These are phyloP conservation scores for Microplitis deprimator DNA, from an alignment of 2,888 invertebrate genomes.

Conservation along the genomic window DNA sequence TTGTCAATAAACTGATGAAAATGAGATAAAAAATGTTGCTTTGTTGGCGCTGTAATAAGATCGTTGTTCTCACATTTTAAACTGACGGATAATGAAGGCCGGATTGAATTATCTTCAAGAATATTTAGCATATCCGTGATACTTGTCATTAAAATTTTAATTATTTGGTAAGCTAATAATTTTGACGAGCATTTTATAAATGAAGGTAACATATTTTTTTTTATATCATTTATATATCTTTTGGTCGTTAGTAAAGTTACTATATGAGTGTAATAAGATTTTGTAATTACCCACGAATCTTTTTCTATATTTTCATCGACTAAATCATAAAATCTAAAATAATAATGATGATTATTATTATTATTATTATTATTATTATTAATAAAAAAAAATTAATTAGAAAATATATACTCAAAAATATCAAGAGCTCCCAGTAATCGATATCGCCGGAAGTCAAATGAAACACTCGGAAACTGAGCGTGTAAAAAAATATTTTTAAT, in stretches of 20 bases:
- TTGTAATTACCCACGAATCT: conserved; percentile 50
- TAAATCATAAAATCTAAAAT: conserved; percentile 55
- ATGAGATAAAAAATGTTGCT: conserved; percentile 52
- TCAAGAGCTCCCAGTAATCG: conserved; percentile 70
- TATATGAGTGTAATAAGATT: conserved; percentile 59
- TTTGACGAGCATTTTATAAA: conserved; percentile 59
- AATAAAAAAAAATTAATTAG: conserved; percentile 43
- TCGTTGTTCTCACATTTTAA: conserved; percentile 57
- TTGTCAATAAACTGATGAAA: conserved; percentile 60
- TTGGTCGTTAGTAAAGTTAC: conserved; percentile 57
- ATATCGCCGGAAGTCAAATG: conserved; percentile 74
- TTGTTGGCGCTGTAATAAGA: conserved; percentile 55
- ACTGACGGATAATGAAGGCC: conserved; percentile 59
- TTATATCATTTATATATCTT: conserved; percentile 57
- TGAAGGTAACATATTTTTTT: conserved; percentile 35
- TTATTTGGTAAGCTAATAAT: conserved; percentile 58
- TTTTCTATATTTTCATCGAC: conserved; percentile 56
- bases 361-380: neutral
- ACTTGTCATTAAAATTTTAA: conserved; percentile 56
- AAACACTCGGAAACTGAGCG: conserved; percentile 74
- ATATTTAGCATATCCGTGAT: conserved; percentile 57
- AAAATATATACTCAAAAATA: conserved; percentile 61
- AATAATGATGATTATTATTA: neutral
- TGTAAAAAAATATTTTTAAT: conserved; percentile 76
- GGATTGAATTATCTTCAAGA: conserved; percentile 50